A percentile compares a stretch with the other conserved stretches of the same genome.
phyloP scores from a whole-genome alignment of 2,888 invertebrate species.

The Cosmorhoe ocellata region DNA sequence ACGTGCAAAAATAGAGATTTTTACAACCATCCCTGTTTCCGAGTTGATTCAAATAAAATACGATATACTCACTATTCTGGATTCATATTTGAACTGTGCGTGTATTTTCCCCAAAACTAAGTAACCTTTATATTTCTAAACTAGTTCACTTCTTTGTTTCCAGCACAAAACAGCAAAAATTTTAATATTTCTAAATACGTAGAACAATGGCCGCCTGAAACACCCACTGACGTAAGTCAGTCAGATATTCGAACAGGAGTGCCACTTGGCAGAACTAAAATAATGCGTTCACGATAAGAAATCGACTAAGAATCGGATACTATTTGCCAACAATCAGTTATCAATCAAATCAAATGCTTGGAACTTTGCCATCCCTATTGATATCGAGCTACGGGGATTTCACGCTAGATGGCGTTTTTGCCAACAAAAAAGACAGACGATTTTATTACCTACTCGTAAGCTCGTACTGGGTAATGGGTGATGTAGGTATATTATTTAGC shows the following conservation, averaged over 20 bases:
- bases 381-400: not conserved
- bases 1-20: conserved; percentile 64
- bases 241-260: conserved; percentile 73
- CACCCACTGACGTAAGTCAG: conserved; percentile 80
- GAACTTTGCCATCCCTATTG: too few species aligned
- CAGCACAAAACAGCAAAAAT: conserved; percentile 72
- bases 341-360: too few species aligned
- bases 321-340: too few species aligned
- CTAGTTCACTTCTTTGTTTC: conserved; percentile 70
- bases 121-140: conserved; percentile 56
- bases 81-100: conserved; percentile 85
- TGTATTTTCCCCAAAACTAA: conserved; percentile 62
- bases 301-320: not conserved
- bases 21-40: conserved; percentile 67
- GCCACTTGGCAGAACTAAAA: conserved; percentile 77
- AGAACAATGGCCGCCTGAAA: conserved; percentile 80
- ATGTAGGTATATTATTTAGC: too few species aligned
- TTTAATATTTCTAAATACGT: conserved; percentile 67
- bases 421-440: not conserved
- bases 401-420: conserved; percentile 6
- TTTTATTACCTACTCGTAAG: too few species aligned
- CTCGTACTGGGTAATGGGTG: too few species aligned
- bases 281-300: conserved; percentile 57
- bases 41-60: conserved; percentile 50
- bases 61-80: conserved; percentile 91